A percentile compares a stretch with the other conserved stretches of the same genome.
phyloP scores from a whole-genome alignment of 2,888 invertebrate species.

The Molorchus minor region DNA sequence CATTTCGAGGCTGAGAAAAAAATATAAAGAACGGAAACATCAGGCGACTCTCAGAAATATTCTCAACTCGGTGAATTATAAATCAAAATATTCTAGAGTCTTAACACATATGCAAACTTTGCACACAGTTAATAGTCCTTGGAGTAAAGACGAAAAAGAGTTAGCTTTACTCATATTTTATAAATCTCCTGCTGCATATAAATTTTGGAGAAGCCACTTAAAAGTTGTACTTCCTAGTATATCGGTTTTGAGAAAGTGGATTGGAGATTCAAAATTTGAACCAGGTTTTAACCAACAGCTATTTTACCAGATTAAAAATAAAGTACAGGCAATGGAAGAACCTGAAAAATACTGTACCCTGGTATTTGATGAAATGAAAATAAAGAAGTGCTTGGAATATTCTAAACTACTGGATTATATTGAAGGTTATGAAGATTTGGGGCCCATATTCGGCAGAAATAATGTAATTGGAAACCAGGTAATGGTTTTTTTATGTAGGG shows the following conservation, averaged over 20 bases:
- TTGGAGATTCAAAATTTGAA: not conserved
- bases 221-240: not conserved
- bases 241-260: not conserved
- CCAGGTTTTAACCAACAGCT: not conserved
- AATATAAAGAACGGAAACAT: not conserved
- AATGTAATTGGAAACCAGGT: conserved; percentile 7
- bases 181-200: not conserved
- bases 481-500: not conserved
- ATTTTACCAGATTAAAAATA: conserved; percentile 1
- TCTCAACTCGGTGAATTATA: not conserved
- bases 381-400: conserved; percentile 1
- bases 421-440: not conserved
- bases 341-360: not conserved
- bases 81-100: not conserved
- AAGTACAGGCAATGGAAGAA: not conserved
- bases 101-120: not conserved
- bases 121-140: not conserved
- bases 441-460: conserved; percentile 1
- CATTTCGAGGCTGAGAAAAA: not conserved
- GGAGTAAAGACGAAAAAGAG: conserved; percentile 1
- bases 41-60: not conserved
- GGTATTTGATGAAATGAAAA: conserved; percentile 1
- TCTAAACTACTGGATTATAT: not conserved
- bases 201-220: not conserved
- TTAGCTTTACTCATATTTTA: not conserved